These are phyloP conservation scores for Asarcornis scutulata DNA, from an alignment of 2,113 vertebrate species.

Conservation along the genomic window DNA sequence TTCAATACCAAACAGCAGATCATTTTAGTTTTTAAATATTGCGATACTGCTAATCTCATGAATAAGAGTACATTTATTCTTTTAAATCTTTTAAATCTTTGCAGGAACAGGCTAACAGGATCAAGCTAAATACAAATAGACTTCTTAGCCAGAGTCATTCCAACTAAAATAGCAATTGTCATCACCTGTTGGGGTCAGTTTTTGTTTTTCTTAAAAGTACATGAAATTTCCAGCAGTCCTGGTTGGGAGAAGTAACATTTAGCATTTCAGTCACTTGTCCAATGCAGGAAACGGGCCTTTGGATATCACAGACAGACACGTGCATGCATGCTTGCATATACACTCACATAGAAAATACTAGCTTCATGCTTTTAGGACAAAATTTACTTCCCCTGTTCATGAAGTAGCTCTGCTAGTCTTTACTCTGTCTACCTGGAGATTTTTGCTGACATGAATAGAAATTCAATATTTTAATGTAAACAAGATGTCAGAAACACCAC, in stretches of 20 bases:
- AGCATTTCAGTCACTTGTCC: not conserved
- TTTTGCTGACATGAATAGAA: not conserved
- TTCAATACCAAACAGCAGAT: not conserved
- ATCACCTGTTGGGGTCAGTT: not conserved
- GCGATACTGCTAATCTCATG: not conserved
- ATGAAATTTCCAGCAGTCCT: not conserved
- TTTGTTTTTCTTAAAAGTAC: not conserved
- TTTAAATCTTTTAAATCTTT: not conserved
- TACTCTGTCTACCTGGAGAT: not conserved
- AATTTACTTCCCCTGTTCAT: not conserved
- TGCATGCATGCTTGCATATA: not conserved
- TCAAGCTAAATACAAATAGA: not conserved
- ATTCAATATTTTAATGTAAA: not conserved
- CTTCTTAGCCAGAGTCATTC: not conserved
- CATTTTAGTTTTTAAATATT: not conserved
- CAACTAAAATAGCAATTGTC: not conserved
- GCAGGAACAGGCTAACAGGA: not conserved
- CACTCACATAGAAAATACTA: not conserved
- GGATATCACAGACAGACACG: accelerated
- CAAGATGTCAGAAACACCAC: not conserved
- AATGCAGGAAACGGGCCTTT: not conserved
- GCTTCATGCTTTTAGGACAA: not conserved
- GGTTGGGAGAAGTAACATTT: not conserved
- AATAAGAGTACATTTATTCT: not conserved
- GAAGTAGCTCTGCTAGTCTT: not conserved